Percentiles rank a stretch among this genome's conserved stretches.
Conservation (phyloP, 2,797 vertebrate species). For the Siniperca scherzeri region DNA sequence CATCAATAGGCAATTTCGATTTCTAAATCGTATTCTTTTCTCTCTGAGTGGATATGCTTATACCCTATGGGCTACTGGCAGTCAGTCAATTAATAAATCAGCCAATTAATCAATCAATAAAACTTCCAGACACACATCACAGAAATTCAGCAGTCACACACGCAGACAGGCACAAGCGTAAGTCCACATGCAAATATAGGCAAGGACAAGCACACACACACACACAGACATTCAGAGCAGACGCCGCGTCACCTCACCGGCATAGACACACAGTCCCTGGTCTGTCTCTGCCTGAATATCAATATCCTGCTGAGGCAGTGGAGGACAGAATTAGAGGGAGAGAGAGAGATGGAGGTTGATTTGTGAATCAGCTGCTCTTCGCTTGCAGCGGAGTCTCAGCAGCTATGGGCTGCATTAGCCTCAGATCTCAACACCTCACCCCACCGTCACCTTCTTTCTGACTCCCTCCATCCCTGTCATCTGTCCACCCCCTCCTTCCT, state of each 20-base stretch:
- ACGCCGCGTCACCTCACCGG: constrained; percentile 71
- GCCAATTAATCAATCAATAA: constrained; percentile 11
- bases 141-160: constrained; percentile 27
- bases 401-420: constrained; percentile 48
- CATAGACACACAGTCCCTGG: constrained; percentile 65
- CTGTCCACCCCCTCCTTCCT: constrained; percentile 39
- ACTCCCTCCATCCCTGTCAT: constrained; percentile 56
- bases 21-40: not conserved
- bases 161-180: constrained; percentile 12
- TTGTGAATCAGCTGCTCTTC: constrained; percentile 69
- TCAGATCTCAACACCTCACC: constrained; percentile 40
- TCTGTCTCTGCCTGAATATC: constrained; percentile 70
- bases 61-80: constrained; percentile 6
- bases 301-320: constrained; percentile 62
- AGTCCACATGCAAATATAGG: constrained; percentile 54
- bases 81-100: constrained; percentile 26
- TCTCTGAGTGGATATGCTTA: not conserved
- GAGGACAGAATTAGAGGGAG: constrained; percentile 45
- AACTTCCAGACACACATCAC: constrained; percentile 19
- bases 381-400: constrained; percentile 60
- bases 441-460: constrained; percentile 9
- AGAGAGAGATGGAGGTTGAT: constrained; percentile 49
- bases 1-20: constrained; percentile 8
- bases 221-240: constrained; percentile 57
- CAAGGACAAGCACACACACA: constrained; percentile 46